These are phyloP conservation scores for Ciconia maguari DNA, from an alignment of 2,113 vertebrate species.

Conservation along the genomic window DNA sequence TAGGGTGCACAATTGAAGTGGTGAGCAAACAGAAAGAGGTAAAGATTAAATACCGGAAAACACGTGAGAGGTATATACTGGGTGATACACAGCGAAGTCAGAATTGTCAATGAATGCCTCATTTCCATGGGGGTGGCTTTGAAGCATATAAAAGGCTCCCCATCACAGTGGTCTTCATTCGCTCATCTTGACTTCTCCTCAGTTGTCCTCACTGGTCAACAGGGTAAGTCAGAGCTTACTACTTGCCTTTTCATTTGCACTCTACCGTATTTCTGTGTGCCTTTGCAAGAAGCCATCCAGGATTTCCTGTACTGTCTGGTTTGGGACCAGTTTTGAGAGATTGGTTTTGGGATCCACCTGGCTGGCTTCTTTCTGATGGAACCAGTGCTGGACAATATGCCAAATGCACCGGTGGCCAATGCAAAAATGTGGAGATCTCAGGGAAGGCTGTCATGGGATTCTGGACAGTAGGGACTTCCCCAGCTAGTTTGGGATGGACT, in stretches of 20 bases:
- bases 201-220: not conserved
- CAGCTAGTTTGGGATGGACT: not conserved
- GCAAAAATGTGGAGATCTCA: not conserved
- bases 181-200: not conserved
- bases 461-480: no score
- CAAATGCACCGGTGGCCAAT: accelerated
- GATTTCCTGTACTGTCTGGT: not conserved
- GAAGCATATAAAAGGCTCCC: not conserved
- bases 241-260: accelerated
- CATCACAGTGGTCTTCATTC: not conserved
- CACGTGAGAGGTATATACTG: not conserved
- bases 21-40: slow-evolving; percentile 5
- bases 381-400: not conserved
- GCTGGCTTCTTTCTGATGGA: not conserved
- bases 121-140: slow-evolving; percentile 7
- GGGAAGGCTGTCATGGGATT: not conserved
- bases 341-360: not conserved
- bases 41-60: not conserved
- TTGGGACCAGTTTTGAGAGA: not conserved
- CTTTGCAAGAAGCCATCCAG: not conserved
- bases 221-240: slow-evolving; percentile 21
- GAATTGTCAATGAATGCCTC: slow-evolving; percentile 10
- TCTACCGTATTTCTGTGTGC: accelerated
- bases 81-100: not conserved
- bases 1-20: not conserved